These are phyloP conservation scores for Pediacus dermestoides DNA, from an alignment of 2,888 invertebrate genomes.

Conservation along the genomic window DNA sequence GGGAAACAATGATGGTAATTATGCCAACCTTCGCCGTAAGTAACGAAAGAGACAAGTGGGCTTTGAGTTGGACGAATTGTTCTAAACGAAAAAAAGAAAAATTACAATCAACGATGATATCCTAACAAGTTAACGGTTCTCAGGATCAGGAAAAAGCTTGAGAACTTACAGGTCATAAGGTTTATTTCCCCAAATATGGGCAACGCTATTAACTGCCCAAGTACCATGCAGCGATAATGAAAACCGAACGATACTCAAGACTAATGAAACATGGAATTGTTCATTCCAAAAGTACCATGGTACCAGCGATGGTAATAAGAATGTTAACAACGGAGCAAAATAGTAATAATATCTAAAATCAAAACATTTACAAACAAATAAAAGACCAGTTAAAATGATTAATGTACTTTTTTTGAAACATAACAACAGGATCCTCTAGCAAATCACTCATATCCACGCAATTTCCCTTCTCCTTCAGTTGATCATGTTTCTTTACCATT, in stretches of 20 bases:
- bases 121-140: too few relatives aligned
- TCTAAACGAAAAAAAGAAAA: slow-evolving; percentile 50
- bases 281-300: slow-evolving; percentile 67
- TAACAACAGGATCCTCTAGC: slow-evolving; percentile 76
- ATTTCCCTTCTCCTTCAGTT: slow-evolving; percentile 80
- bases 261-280: slow-evolving; percentile 67
- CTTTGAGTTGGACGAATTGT: slow-evolving; percentile 78
- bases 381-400: too few relatives aligned
- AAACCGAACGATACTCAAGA: slow-evolving; percentile 61
- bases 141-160: too few relatives aligned
- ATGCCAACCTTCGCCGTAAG: slow-evolving; percentile 89
- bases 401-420: slow-evolving; percentile 82
- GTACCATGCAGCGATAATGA: slow-evolving; percentile 76
- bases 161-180: slow-evolving; percentile 84
- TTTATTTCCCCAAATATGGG: slow-evolving; percentile 86
- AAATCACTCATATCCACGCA: slow-evolving; percentile 85
- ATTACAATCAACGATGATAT: too few relatives aligned
- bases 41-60: slow-evolving; percentile 64
- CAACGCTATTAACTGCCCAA: slow-evolving; percentile 92
- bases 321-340: slow-evolving; percentile 73
- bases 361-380: too few relatives aligned
- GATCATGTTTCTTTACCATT: slow-evolving; percentile 81
- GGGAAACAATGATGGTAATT: slow-evolving; percentile 93
- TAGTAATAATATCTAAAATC: slow-evolving; percentile 67
- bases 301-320: slow-evolving; percentile 73